Evolutionary conservation across 2,888 invertebrate species (phyloP).

Genomic region (Griposia aprilina): DNA sequence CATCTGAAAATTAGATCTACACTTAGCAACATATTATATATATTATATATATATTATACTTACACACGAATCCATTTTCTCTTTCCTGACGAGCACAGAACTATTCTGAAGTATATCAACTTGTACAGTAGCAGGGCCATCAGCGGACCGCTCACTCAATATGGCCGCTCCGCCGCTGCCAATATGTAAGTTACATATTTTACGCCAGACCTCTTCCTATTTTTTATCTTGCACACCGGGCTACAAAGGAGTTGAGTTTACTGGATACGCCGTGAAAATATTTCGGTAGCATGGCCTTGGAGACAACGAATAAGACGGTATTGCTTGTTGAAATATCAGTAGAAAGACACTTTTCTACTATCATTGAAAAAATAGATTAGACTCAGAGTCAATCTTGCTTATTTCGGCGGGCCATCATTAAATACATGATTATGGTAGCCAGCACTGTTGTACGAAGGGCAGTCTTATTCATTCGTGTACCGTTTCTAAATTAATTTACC

Average conservation of each 20-base stretch:
- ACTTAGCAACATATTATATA: too few relatives aligned
- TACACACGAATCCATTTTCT: conserved; percentile 7
- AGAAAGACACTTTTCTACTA: background rate
- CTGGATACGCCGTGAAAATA: conserved; percentile 64
- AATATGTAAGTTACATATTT: conserved; percentile 90
- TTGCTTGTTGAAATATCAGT: background rate
- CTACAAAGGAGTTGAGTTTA: conserved; percentile 43
- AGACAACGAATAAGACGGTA: background rate
- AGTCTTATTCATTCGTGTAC: background rate
- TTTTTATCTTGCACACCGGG: conserved; percentile 79
- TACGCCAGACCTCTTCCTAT: conserved; percentile 81
- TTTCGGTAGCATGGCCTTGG: background rate
- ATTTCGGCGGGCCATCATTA: background rate
- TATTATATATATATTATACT: too few relatives aligned
- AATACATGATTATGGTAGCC: background rate
- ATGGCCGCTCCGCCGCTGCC: conserved; percentile 79
- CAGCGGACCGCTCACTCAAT: conserved; percentile 79
- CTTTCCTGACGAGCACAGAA: background rate
- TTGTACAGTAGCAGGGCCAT: conserved; percentile 50
- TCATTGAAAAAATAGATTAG: background rate
- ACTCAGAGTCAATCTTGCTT: background rate
- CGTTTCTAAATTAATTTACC: background rate
- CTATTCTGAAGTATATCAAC: conserved; percentile 38
- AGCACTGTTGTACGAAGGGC: background rate
- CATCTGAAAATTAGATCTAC: background rate